Conservation (phyloP, 2,797 vertebrate species). For the Eulemur coronatus region DNA sequence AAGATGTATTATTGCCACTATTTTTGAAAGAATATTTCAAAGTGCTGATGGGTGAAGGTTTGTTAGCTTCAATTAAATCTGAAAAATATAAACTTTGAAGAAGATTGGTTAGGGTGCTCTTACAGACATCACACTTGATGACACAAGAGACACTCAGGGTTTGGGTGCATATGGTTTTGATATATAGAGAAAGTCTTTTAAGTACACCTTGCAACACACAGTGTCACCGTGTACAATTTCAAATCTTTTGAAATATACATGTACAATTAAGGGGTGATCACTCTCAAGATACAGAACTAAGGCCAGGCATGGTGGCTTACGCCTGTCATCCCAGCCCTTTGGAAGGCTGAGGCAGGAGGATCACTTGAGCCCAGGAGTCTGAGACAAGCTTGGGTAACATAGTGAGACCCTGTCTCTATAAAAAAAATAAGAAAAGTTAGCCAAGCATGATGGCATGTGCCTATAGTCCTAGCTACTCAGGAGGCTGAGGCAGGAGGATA, state of each 20-base stretch:
- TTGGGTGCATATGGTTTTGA: not conserved
- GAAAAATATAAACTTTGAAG: conserved; percentile 6
- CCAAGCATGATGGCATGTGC: not conserved
- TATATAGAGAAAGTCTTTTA: not conserved
- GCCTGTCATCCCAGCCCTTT: not conserved
- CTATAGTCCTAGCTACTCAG: not conserved
- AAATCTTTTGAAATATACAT: not conserved
- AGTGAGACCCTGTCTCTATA: not conserved
- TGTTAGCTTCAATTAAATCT: not conserved
- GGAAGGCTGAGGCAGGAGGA: not conserved
- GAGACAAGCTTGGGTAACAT: not conserved
- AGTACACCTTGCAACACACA: not conserved
- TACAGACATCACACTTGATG: not conserved
- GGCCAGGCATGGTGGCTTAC: not conserved
- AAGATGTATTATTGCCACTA: not conserved
- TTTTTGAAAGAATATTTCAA: not conserved
- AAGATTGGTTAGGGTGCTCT: not conserved
- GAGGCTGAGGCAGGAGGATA: not conserved
- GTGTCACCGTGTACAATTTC: not conserved
- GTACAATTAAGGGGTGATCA: not conserved
- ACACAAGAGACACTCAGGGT: not conserved
- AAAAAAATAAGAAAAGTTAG: not conserved
- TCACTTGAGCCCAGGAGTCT: not conserved
- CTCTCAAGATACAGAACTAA: not conserved
- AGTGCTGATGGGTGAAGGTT: not conserved